Conservation (phyloP, 2,797 vertebrate genomes). For the Xiphophorus birchmanni region DNA sequence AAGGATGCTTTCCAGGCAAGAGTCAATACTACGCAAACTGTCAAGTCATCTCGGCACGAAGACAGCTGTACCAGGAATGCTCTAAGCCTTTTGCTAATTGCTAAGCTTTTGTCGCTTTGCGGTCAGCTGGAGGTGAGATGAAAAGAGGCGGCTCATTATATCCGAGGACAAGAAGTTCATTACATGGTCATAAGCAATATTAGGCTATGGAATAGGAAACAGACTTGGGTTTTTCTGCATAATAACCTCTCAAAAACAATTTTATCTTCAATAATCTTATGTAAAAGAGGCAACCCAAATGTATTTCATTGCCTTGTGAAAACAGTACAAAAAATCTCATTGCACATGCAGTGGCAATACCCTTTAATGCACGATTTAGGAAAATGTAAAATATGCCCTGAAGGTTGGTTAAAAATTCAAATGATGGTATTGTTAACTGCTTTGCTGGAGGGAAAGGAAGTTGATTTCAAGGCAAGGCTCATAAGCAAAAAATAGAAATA, state of each 20-base stretch:
- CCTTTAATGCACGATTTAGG: neutral
- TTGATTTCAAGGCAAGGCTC: conserved; percentile 15
- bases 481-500: conserved; percentile 21
- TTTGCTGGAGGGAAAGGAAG: conserved; percentile 3
- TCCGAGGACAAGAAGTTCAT: conserved; percentile 37
- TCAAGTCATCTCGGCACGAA: conserved; percentile 40
- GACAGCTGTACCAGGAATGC: conserved; percentile 33
- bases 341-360: neutral
- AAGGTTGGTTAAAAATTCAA: conserved; percentile 7
- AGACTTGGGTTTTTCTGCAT: neutral
- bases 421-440: neutral
- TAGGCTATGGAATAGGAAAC: conserved; percentile 2
- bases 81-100: conserved; percentile 35
- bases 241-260: neutral
- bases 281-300: neutral
- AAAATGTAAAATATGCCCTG: conserved; percentile 10
- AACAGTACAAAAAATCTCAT: neutral
- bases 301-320: neutral
- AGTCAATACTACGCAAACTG: conserved; percentile 33
- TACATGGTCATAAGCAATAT: conserved; percentile 14
- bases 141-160: conserved; percentile 20
- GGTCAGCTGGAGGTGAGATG: conserved; percentile 44
- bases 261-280: neutral
- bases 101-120: conserved; percentile 35
- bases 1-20: conserved; percentile 40